phyloP scores from a whole-genome alignment of 2,113 vertebrate genomes.

The Tragelaphus scriptus region DNA sequence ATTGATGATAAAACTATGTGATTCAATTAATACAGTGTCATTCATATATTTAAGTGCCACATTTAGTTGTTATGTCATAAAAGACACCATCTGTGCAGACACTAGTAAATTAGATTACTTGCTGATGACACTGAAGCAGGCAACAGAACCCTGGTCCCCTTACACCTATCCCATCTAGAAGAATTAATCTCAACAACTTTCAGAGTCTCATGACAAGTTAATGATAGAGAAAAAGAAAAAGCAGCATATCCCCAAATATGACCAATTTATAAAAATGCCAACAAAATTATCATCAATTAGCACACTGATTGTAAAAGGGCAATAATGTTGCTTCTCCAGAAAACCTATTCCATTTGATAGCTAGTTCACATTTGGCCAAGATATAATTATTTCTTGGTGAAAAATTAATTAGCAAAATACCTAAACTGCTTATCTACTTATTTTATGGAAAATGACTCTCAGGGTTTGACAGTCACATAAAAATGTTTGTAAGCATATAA shows the following conservation, averaged over 20 bases:
- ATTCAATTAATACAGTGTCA: slow-evolving; percentile 63
- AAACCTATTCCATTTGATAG: not conserved
- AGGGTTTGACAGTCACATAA: not conserved
- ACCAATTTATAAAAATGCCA: not conserved
- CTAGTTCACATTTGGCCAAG: not conserved
- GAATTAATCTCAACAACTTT: slow-evolving; percentile 32
- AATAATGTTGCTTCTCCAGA: not conserved
- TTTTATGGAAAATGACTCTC: not conserved
- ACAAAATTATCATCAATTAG: not conserved
- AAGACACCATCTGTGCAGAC: slow-evolving; percentile 57
- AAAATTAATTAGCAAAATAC: slow-evolving; percentile 28
- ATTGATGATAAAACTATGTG: slow-evolving; percentile 66
- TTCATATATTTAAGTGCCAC: slow-evolving; percentile 68
- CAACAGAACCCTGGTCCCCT: slow-evolving; percentile 36
- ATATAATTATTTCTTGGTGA: slow-evolving; percentile 14
- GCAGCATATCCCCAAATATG: not conserved
- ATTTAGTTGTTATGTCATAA: slow-evolving; percentile 50
- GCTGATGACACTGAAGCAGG: slow-evolving; percentile 59
- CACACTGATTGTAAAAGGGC: not conserved
- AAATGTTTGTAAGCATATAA: slow-evolving; percentile 8
- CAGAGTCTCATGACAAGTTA: slow-evolving; percentile 1
- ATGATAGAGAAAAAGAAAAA: not conserved
- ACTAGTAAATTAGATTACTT: slow-evolving; percentile 39
- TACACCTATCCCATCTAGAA: slow-evolving; percentile 39
- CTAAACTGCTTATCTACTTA: not conserved